Conservation (phyloP, 1,140 invertebrate genomes). For the Littorina saxatilis region DNA sequence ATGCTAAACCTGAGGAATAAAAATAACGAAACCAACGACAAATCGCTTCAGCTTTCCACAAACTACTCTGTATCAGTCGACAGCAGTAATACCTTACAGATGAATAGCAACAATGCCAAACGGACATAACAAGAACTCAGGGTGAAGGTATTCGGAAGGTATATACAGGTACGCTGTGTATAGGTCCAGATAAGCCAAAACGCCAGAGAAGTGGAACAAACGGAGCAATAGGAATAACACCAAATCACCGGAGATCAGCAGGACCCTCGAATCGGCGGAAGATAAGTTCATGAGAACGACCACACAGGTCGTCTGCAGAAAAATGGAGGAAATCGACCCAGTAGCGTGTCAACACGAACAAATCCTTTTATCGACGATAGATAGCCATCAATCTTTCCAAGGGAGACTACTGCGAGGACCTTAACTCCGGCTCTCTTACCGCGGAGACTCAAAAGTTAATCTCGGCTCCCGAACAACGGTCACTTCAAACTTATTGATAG, state of each 20-base stretch:
- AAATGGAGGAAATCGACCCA: background rate
- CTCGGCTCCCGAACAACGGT: background rate
- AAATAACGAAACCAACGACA: no score
- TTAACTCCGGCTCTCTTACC: background rate
- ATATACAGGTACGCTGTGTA: background rate
- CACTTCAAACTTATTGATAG: conserved; percentile 12
- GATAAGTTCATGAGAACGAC: background rate
- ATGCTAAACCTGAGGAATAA: no score
- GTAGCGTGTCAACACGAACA: conserved; percentile 16
- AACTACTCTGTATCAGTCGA: no score
- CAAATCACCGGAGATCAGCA: background rate
- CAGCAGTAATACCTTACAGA: no score
- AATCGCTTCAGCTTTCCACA: no score
- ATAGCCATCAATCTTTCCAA: background rate
- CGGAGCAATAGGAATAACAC: background rate
- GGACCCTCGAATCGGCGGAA: no score
- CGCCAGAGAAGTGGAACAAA: background rate
- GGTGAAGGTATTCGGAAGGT: background rate
- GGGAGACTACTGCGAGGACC: background rate
- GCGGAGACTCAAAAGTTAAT: background rate
- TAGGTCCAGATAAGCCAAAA: background rate
- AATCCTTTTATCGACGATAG: conserved; percentile 3
- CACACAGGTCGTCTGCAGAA: background rate
- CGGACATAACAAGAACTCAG: background rate
- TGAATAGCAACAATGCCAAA: no score